Evolutionary conservation across 2,888 invertebrate genomes (phyloP), one percentile per base, ranked within the genome.

Genomic region (Andrena trimmerana): DNA sequence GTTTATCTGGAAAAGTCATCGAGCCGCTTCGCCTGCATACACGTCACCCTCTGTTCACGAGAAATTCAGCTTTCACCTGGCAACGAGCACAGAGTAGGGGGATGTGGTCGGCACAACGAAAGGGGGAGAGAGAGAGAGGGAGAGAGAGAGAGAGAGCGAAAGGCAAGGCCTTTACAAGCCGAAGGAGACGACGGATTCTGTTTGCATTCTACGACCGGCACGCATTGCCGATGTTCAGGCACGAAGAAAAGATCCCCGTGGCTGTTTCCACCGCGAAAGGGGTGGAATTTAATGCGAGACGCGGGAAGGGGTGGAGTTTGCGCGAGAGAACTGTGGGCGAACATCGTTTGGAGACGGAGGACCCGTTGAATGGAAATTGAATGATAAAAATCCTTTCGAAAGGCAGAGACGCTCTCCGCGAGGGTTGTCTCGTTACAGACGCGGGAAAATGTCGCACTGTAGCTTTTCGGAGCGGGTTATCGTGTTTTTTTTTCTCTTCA

Each of bases 1-100:
- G 76, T 65, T 79, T 79, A 79, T 75, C 76, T 66, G 79, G 79
- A 80, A 80, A 80, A 80, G 76, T 80, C 76, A 80, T 76, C 79
- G 65, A 68, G 50, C 31, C 66, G 75, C 52, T 70, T 65, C 69
- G 48, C 50, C 70, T 36, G 68, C 75, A 36, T 68, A 76, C 66
- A 60, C 69, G 52, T 70, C 71, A 66, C 52, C 65, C 68, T 62
- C 67, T 52, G 66, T 36, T 59, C 67, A 50, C 77, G 60, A 77
- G 80, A 71, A 77, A 80, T 71, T 80, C 80, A 36, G 67, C 80
- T 80, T 80, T 80, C 80, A 80, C 77, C 77, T 77, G 42, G 71
- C 42, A 20, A n/a, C 33, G 36, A 52, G 33, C 57, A 27, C 10
- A 27, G 52, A 20, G n/a, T 20, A 24, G 2, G 31, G 62, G 13